These are phyloP conservation scores for Euproctis similis DNA, from an alignment of 2,888 invertebrate genomes.

Conservation along the genomic window DNA sequence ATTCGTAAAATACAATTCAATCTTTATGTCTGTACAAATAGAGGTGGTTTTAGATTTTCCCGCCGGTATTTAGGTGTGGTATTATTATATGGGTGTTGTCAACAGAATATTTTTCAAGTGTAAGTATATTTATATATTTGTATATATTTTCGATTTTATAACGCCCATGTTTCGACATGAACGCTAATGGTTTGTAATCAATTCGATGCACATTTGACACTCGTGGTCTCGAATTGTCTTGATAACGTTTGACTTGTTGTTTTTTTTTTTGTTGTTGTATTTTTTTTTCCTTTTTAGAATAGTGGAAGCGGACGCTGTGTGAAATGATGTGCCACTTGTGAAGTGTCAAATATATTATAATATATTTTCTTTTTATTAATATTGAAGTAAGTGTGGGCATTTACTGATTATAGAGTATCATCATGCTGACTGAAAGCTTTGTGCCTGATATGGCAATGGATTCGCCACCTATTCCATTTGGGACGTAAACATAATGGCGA, in stretches of 20 bases:
- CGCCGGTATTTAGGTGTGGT: constrained; percentile 11
- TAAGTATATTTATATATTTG: too few relatives aligned
- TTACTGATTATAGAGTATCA: too few relatives aligned
- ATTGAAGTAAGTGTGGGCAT: too few relatives aligned
- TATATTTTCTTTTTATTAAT: too few relatives aligned
- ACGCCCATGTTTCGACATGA: constrained; percentile 60
- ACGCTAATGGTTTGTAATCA: constrained; percentile 65
- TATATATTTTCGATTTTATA: constrained; percentile 54
- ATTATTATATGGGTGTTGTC: constrained; percentile 46
- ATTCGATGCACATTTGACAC: constrained; percentile 44
- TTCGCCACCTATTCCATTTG: too few relatives aligned
- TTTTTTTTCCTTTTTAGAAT: constrained; percentile 16
- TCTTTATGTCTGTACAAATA: constrained; percentile 8
- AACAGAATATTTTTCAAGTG: constrained; percentile 57
- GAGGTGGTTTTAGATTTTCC: constrained; percentile 11
- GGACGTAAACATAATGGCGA: too few relatives aligned
- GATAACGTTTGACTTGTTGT: constrained; percentile 26
- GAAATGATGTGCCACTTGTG: too few relatives aligned
- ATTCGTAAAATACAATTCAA: background rate
- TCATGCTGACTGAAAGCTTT: too few relatives aligned
- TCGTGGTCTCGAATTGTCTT: constrained; percentile 23
- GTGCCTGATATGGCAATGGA: too few relatives aligned
- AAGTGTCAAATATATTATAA: too few relatives aligned
- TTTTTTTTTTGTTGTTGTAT: too few relatives aligned
- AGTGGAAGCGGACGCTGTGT: constrained; percentile 20